phyloP scores from a whole-genome alignment of 2,888 invertebrate species.

The Lithophane ornitopus region DNA sequence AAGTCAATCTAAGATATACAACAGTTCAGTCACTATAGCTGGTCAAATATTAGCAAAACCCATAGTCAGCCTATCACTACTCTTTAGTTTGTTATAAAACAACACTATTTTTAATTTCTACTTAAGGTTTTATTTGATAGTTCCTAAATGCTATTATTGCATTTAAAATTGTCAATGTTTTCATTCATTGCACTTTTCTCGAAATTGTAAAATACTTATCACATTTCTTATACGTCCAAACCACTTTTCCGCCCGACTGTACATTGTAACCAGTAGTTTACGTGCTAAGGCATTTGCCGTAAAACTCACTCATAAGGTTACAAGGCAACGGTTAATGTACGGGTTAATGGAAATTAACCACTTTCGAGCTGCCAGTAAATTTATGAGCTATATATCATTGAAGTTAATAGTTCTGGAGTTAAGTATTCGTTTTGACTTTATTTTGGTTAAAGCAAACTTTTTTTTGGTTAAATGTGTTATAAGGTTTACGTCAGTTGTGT shows the following conservation, averaged over 20 bases:
- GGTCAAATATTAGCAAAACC: no score
- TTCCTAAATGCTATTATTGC: no score
- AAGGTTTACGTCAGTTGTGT: no score
- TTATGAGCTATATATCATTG: conserved; percentile 33
- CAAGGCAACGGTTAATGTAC: conserved; percentile 62
- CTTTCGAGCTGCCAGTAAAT: conserved; percentile 54
- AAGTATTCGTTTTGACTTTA: conserved; percentile 28
- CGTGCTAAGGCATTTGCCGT: conserved; percentile 49
- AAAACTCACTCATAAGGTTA: conserved; percentile 61
- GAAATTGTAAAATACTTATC: not conserved
- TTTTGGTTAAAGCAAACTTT: conserved; percentile 1
- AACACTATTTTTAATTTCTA: no score
- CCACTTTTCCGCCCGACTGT: conserved; percentile 40
- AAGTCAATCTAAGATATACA: no score
- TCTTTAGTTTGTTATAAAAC: no score
- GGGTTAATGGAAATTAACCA: conserved; percentile 67
- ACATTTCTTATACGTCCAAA: not conserved
- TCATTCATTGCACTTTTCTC: no score
- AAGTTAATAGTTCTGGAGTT: conserved; percentile 36
- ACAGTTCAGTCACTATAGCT: no score
- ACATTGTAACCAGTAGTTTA: conserved; percentile 58
- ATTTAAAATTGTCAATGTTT: no score
- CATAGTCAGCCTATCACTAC: no score
- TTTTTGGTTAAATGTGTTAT: no score
- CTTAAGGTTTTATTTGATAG: no score